phyloP scores from a whole-genome alignment of 2,113 vertebrate genomes.

The Tachycineta bicolor region DNA sequence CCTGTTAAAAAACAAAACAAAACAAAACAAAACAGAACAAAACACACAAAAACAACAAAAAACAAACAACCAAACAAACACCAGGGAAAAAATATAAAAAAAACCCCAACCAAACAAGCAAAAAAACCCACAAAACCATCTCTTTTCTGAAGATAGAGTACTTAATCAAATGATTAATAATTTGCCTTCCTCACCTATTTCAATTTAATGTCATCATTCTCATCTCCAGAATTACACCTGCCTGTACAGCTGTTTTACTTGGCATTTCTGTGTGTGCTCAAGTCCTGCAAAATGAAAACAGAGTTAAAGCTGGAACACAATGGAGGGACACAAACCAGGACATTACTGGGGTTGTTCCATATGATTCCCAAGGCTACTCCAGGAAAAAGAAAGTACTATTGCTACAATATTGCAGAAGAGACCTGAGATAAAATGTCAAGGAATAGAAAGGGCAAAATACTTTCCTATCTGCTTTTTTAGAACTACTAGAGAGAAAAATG shows the following conservation, averaged over 20 bases:
- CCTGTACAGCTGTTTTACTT: neutral
- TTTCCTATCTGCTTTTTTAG: neutral
- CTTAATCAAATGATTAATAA: neutral
- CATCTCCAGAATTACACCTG: neutral
- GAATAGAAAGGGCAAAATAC: neutral
- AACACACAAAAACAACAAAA: no score
- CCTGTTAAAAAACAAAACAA: neutral
- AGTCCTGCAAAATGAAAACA: neutral
- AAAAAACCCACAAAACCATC: no score
- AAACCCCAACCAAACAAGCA: no score
- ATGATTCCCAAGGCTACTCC: neutral
- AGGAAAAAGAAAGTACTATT: neutral
- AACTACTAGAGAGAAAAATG: neutral
- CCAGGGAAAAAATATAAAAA: no score
- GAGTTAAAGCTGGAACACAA: neutral
- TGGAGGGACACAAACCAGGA: neutral
- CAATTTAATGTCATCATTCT: neutral
- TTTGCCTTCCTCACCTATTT: neutral
- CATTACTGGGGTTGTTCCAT: rapidly evolving
- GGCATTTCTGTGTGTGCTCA: neutral
- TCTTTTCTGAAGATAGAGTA: neutral
- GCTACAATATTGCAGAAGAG: neutral
- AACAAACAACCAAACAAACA: no score
- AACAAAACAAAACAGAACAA: no score
- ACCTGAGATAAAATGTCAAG: neutral